A percentile compares a stretch with the other conserved stretches of the same genome.
phyloP scores from a whole-genome alignment of 2,888 invertebrate species.

The Oegoconia quadripuncta region DNA sequence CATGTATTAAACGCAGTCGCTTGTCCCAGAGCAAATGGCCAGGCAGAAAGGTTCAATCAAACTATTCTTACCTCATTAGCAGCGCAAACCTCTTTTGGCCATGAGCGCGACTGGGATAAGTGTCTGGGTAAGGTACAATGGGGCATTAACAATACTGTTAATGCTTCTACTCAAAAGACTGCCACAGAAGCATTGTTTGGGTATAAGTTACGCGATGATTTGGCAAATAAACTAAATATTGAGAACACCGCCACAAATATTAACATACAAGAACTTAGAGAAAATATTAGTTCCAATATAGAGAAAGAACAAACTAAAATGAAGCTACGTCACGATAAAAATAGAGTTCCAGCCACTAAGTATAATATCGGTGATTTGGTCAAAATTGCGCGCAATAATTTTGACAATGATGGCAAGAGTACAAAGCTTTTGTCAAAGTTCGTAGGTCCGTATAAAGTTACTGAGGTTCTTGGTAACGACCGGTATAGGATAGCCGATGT shows the following conservation, averaged over 20 bases:
- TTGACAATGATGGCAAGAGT: constrained; percentile 17
- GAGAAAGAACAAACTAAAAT: constrained; percentile 2
- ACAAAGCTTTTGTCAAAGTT: constrained; percentile 22
- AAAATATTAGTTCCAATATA: constrained; percentile 1
- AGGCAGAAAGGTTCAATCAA: constrained; percentile 11
- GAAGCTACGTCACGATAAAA: constrained; percentile 5
- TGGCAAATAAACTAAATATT: constrained; percentile 15
- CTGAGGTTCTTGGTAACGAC: constrained; percentile 18
- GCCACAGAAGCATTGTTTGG: constrained; percentile 18
- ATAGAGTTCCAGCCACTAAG: constrained; percentile 3
- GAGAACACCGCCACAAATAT: background rate
- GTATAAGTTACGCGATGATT: constrained; percentile 4
- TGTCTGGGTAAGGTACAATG: constrained; percentile 17
- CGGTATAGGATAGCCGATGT: constrained; percentile 17
- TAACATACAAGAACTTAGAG: background rate
- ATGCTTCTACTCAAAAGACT: constrained; percentile 16
- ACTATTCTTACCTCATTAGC: constrained; percentile 3
- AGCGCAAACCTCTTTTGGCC: background rate
- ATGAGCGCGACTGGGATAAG: constrained; percentile 20
- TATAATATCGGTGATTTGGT: constrained; percentile 17
- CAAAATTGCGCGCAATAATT: constrained; percentile 21
- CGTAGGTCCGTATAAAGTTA: constrained; percentile 20
- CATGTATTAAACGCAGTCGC: constrained; percentile 27
- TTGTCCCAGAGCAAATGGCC: too few relatives aligned
- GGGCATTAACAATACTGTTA: constrained; percentile 21